Evolutionary conservation across 2,888 invertebrate species (phyloP).

Genomic region (Plebejus anna): DNA sequence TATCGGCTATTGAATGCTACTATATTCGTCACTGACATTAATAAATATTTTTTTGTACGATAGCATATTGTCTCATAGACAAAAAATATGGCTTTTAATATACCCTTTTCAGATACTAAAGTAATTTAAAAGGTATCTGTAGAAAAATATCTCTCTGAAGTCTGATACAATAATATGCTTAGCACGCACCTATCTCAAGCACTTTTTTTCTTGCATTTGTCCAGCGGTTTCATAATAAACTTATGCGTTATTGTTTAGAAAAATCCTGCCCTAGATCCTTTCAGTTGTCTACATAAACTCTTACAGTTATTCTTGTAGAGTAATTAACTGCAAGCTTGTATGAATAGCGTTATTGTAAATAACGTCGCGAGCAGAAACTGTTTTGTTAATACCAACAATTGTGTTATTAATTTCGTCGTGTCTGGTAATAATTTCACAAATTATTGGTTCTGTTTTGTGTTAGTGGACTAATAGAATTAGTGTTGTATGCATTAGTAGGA

Average conservation of each 20-base stretch:
- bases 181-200: neutral
- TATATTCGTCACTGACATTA: neutral
- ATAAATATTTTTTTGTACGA: no score
- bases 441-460: neutral
- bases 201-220: neutral
- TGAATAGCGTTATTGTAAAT: conserved; percentile 25
- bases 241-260: neutral
- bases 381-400: conserved; percentile 14
- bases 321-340: conserved; percentile 17
- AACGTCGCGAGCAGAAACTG: conserved; percentile 18
- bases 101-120: no score
- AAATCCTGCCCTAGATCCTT: conserved; percentile 22
- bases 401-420: conserved; percentile 1
- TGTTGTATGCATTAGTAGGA: neutral
- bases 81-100: no score
- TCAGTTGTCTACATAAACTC: conserved; percentile 13
- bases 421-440: conserved; percentile 9
- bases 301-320: conserved; percentile 16
- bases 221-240: neutral
- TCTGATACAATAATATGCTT: no score
- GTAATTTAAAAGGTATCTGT: neutral
- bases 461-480: neutral
- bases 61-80: no score
- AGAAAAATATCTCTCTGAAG: neutral
- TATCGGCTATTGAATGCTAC: neutral